Evolutionary conservation across 2,797 vertebrate species (phyloP).

Genomic region (Columba guinea): DNA sequence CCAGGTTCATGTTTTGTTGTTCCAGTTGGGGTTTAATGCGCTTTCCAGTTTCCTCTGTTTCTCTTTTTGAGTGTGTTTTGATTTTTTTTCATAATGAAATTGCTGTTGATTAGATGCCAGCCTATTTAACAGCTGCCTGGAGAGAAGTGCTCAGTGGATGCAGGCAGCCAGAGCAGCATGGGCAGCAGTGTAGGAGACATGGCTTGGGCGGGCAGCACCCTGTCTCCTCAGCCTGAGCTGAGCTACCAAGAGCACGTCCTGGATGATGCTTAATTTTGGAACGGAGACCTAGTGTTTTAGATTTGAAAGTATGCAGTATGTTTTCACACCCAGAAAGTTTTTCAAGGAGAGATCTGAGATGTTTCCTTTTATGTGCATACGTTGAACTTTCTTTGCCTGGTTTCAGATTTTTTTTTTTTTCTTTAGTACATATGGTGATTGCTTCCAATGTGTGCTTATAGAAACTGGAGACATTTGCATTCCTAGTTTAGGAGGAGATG

Average conservation of each 20-base stretch:
- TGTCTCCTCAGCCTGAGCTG: not conserved
- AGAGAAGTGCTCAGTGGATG: not conserved
- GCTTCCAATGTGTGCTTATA: conserved; percentile 32
- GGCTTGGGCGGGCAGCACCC: rapidly evolving
- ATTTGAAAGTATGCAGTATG: not conserved
- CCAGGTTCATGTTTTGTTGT: not conserved
- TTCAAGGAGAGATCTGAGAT: not conserved
- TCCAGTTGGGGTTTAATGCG: conserved; percentile 15
- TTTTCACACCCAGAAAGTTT: conserved; percentile 55
- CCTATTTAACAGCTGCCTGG: conserved; percentile 21
- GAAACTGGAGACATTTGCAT: conserved; percentile 51
- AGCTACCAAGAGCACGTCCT: not conserved
- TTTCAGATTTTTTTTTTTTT: not conserved
- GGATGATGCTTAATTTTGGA: not conserved
- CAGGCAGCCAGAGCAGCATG: not conserved
- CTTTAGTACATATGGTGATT: not conserved
- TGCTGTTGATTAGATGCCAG: not conserved
- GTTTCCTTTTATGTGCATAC: not conserved
- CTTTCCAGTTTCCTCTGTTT: conserved; percentile 24
- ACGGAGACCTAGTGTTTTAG: not conserved
- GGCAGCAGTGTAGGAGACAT: not conserved
- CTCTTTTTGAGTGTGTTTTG: conserved; percentile 16
- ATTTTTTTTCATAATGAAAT: not conserved
- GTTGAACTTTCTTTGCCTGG: conserved; percentile 50
- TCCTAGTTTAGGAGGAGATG: not conserved